Evolutionary conservation across 2,113 vertebrate genomes (phyloP).

Genomic region (Myrmophylax atrothorax): DNA sequence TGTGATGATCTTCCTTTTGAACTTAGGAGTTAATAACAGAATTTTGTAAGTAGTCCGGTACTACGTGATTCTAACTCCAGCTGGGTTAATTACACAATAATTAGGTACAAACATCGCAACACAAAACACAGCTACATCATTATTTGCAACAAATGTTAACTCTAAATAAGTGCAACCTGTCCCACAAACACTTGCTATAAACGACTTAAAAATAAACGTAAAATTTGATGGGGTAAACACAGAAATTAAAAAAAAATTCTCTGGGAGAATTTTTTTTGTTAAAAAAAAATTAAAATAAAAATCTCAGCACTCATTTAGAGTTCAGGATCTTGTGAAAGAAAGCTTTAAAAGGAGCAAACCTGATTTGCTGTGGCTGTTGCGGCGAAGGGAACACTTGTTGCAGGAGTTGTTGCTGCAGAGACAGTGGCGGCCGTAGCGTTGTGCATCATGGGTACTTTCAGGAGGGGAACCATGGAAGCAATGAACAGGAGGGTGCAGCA

Average conservation of each 20-base stretch:
- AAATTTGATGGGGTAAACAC: slow-evolving; percentile 86
- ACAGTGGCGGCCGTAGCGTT: slow-evolving; percentile 99
- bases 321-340: slow-evolving; percentile 98
- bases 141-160: slow-evolving; percentile 93
- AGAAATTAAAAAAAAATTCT: slow-evolving; percentile 85
- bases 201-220: slow-evolving; percentile 80
- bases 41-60: slow-evolving; percentile 55
- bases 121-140: slow-evolving; percentile 90
- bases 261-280: slow-evolving; percentile 82
- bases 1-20: neutral
- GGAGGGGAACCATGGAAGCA: slow-evolving; percentile 89
- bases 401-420: slow-evolving; percentile 98
- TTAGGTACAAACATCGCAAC: slow-evolving; percentile 90
- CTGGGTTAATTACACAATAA: slow-evolving; percentile 79
- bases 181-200: slow-evolving; percentile 80
- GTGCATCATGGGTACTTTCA: slow-evolving; percentile 99
- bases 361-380: slow-evolving; percentile 99
- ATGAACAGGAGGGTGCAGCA: slow-evolving; percentile 96
- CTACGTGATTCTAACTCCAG: slow-evolving; percentile 68
- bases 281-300: slow-evolving; percentile 55
- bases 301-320: slow-evolving; percentile 95
- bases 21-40: slow-evolving; percentile 45
- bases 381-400: slow-evolving; percentile 99
- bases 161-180: slow-evolving; percentile 96
- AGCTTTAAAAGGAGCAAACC: slow-evolving; percentile 99